Base-by-base conservation (phyloP, 2,888 invertebrate genomes). In the Hyposoter dolosus region DNA sequence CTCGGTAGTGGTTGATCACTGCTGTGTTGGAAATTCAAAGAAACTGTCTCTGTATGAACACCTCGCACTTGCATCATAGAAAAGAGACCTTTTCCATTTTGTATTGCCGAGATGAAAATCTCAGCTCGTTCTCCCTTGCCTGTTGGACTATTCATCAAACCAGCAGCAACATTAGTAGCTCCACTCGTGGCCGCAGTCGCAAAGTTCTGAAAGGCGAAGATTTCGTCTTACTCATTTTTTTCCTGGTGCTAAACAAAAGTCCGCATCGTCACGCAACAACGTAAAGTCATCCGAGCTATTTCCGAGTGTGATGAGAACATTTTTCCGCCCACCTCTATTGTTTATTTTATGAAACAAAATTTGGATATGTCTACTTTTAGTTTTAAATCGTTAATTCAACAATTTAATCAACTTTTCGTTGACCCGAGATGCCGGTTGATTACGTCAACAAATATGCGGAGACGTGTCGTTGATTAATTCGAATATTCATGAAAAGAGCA, bases 101-200 rank as follows among this genome's bases (percentile, higher is more conserved):
- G 63, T 66, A 76, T 76, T 69, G 74, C 28, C 66, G 83, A 79
- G 74, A 66, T 68, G 74, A 72, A 78, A 78, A 66, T 66, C 56
- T 45, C 71, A 43, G 35, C 68, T 71, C 50, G 69, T 60, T 68
- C 56, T 81, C n/a, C 77, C 71, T 87, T 79, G 75, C 65, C 69
- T 82, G 71, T 47, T 76, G 65, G 72, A 76, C 83, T 80, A 84
- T 83, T 87, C 80, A 87, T 87, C 87, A 84, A 28, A 82, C 56
- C 68, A 72, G 74, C 75, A 84, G 60, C 60, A 63, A 47, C 65
- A 35, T n/a, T 50, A 40, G 83, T 53, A 68, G 47, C 72, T 78
- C 65, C 50, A 63, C 56, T 35, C 53, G 66, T 28, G 56, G 35
- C 47, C 45, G 72, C 65, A 40, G 74, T 66, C 72, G 47, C 72